Percentiles rank a stretch among this genome's conserved stretches.
Conservation (phyloP, 2,113 vertebrate species). For the Callipepla californica region DNA sequence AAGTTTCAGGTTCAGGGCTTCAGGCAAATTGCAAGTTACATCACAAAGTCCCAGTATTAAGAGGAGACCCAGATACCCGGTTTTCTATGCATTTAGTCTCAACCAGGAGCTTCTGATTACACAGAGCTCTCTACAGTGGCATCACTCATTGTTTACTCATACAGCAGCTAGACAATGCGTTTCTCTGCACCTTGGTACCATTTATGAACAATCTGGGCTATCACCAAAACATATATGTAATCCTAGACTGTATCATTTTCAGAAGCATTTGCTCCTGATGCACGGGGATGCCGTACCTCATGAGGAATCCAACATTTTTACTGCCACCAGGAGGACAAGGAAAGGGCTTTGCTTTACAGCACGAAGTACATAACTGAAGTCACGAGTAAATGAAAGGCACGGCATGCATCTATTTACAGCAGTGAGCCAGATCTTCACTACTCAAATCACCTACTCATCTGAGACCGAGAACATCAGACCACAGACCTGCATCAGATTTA, state of each 20-base stretch:
- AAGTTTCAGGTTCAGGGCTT: neutral
- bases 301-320: conserved; percentile 29
- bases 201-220: neutral
- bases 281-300: neutral
- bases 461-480: neutral
- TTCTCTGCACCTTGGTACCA: neutral
- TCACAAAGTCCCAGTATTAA: neutral
- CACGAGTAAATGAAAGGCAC: neutral
- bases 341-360: neutral
- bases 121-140: neutral
- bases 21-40: neutral
- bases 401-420: neutral
- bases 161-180: neutral
- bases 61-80: neutral
- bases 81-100: neutral
- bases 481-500: neutral
- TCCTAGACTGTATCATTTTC: neutral
- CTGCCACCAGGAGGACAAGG: conserved; percentile 59
- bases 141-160: neutral
- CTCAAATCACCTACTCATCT: neutral
- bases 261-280: neutral
- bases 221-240: neutral
- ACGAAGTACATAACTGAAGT: neutral
- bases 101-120: rapidly evolving
- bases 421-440: neutral